Conservation (phyloP, 2,888 invertebrate species). For the Conus canariensis region DNA sequence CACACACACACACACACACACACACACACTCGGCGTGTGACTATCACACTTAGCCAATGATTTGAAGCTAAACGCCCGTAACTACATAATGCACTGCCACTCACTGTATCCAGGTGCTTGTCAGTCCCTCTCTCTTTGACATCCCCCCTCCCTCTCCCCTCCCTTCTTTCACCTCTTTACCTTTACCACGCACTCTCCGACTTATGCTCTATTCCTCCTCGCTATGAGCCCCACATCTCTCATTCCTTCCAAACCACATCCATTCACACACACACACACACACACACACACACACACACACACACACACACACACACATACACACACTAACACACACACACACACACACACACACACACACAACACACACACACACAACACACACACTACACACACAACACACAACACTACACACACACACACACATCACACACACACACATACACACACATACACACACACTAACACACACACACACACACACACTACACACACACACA, state of each 20-base stretch:
- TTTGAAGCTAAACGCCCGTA: too few species aligned
- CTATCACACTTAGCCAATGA: too few species aligned
- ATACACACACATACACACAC: background rate
- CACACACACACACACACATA: background rate
- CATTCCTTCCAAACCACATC: too few species aligned
- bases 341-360: background rate
- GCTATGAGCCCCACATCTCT: too few species aligned
- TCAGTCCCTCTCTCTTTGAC: too few species aligned
- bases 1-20: background rate
- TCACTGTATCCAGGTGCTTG: too few species aligned
- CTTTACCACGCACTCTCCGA: too few species aligned
- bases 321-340: slow-evolving; percentile 1
- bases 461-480: background rate
- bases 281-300: background rate
- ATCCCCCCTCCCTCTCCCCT: too few species aligned
- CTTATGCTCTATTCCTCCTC: too few species aligned
- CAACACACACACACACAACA: background rate
- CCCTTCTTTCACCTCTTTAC: too few species aligned
- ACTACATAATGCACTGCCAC: too few species aligned
- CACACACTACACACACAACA: background rate
- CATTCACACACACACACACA: background rate
- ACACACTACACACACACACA: background rate
- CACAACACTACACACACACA: background rate
- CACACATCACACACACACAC: background rate
- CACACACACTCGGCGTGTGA: background rate